Evolutionary conservation across 2,797 vertebrate genomes (phyloP), one percentile per base, ranked within the genome.

Genomic region (Rhynchonycteris naso): DNA sequence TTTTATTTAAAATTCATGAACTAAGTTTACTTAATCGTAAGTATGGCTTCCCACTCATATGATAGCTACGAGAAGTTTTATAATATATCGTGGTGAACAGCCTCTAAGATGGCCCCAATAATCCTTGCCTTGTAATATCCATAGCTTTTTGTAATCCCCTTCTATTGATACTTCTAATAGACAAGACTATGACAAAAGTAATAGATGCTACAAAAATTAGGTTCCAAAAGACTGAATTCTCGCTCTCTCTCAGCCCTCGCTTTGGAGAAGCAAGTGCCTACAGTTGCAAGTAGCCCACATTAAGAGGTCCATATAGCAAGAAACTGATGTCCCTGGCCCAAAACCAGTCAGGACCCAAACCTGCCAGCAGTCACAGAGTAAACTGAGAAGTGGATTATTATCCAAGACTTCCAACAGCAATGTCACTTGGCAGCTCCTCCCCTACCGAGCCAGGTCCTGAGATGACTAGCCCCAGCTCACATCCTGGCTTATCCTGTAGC

Each of bases 1-100:
- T 35, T 74, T 75, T 74, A 63, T 18, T 83, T 54, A 54, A 91
- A 91, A 85, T 69, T 89, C 63, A 89, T n/a, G 16, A 97, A 72
- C 14, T n/a, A 43, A 69, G 15, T 58, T 35, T 84, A 26, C 56
- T 75, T 88, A 43, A 88, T 2, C 65, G 7, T 54, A 15, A 90
- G 35, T 79, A 74, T 78, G 65, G 18, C 59, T 80, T 69, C 72
- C 38, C 14, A 11, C 76, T 82, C 56, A 11, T 14, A 61, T 4
- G 0, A 30, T 12, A 66, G 52, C 33, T 85, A 3, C 47, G 5
- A 85, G 69, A 61, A 56, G n/a, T 75, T 66, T 82, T 68, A 75
- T 2, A 61, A 54, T n/a, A 22, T 21, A 58, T 22, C 58, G 24
- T 18, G 21, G 24, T 35, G 38, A 90, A 74, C 2, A 69, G 69